Percentiles rank a stretch among this genome's conserved stretches.
Conservation (phyloP, 2,113 vertebrate genomes). For the Kobus ellipsiprymnus region DNA sequence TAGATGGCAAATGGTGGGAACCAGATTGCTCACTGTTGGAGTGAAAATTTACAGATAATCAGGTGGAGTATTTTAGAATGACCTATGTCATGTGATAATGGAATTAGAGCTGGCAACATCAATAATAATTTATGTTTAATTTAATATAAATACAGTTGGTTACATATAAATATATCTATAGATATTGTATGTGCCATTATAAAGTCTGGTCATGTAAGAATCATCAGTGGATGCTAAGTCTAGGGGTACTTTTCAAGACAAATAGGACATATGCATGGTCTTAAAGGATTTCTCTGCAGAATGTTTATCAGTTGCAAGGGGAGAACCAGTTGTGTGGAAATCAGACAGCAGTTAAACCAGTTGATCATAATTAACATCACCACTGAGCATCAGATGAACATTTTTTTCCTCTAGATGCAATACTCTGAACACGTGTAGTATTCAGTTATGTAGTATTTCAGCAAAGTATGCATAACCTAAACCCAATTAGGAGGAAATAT, state of each 20-base stretch:
- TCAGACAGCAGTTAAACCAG: neutral
- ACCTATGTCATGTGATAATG: neutral
- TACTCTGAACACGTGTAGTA: neutral
- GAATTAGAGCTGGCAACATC: neutral
- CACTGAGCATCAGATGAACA: neutral
- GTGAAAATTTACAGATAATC: neutral
- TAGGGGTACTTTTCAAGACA: neutral
- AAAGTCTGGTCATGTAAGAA: neutral
- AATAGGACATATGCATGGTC: neutral
- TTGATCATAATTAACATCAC: neutral
- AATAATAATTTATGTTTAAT: neutral
- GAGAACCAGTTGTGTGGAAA: neutral
- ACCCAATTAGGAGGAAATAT: neutral
- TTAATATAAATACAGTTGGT: neutral
- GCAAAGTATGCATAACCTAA: neutral
- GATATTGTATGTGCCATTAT: neutral
- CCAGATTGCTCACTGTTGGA: neutral
- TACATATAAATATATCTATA: neutral
- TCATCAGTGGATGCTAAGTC: neutral
- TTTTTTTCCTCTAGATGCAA: neutral
- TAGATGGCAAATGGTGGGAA: neutral
- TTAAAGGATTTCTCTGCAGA: neutral
- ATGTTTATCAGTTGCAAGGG: neutral
- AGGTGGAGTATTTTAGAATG: neutral
- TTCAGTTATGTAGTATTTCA: neutral